Evolutionary conservation across 2,888 invertebrate genomes (phyloP).

Genomic region (Tenthredo mesomela): DNA sequence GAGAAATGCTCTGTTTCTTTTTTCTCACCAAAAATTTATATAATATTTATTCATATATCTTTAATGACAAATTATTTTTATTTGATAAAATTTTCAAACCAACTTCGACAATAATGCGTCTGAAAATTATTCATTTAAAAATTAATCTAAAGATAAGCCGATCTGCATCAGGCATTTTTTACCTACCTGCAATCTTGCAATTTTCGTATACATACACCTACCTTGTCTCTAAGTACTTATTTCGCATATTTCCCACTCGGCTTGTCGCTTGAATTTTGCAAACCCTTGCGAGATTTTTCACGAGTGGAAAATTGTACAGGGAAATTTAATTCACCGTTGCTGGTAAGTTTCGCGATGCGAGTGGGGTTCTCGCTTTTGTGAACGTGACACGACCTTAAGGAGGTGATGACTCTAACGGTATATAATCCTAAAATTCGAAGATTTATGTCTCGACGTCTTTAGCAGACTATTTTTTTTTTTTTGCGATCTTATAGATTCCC

Average conservation of each 20-base stretch:
- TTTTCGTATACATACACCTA: neutral
- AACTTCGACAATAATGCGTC: neutral
- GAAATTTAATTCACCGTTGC: slow-evolving; percentile 1
- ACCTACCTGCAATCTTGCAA: neutral
- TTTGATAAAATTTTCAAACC: neutral
- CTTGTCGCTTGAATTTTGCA: slow-evolving; percentile 17
- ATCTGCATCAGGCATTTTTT: neutral
- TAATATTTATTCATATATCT: neutral
- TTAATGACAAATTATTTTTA: neutral
- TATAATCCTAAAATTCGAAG: neutral
- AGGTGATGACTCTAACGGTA: neutral
- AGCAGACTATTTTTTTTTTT: neutral
- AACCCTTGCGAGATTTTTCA: slow-evolving; percentile 24
- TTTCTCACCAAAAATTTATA: no score
- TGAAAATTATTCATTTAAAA: neutral
- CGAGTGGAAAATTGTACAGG: slow-evolving; percentile 1
- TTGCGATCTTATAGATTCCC: neutral
- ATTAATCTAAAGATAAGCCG: neutral
- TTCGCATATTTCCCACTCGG: slow-evolving; percentile 12
- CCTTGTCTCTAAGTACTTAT: neutral
- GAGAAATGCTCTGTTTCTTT: neutral
- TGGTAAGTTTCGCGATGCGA: neutral
- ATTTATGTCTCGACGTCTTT: neutral
- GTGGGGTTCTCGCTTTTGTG: neutral
- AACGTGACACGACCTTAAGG: neutral